Base-by-base conservation (phyloP, 2,113 vertebrate species). In the Alaudala cheleensis region DNA sequence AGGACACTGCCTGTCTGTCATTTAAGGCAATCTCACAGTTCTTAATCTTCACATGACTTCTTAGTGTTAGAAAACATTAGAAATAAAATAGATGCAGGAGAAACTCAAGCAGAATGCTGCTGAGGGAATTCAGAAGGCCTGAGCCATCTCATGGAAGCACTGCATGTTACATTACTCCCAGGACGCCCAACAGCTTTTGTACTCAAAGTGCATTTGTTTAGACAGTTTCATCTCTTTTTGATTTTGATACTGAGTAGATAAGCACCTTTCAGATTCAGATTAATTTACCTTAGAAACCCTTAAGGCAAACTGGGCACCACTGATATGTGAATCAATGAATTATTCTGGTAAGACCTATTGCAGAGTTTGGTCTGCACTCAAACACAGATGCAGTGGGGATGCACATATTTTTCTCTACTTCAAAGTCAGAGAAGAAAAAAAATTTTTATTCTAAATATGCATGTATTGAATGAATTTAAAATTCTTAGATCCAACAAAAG, bases 61-160 rank as follows among this genome's bases (percentile, higher is more conserved):
- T 80, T 53, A n/a, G 23, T 24, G 4, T 40, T 50, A 29, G 54
- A 45, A 76, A 61, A n/a, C 57, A 53, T 50, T 11, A 33, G 31
- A 87, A 89, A 54, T 45, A 6, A 65, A 87, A 73, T 4, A 65
- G 26, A 47, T 39, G 20, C 26, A 50, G 78, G 67, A 31, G 34
- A 49, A 88, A 83, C 54, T 57, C 7, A 9, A 53, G 16, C 6
- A 54, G 67, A 54, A 33, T 47, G 33, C 10, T 81, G 28, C 57
- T 79, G 31, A 57, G 61, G 40, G n/a, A 45, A 5, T 42, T 26
- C 33, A 23, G 40, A 42, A 15, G 21, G 12, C 7, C 44, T 88
- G 14, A 7, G 34, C n/a, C 6, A 73, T 31, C 18, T 31, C n/a
- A 47, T 3, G 0, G 0, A 19, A 65, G 8, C 14, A 13, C 15